A percentile compares a stretch with the other conserved stretches of the same genome.
These are phyloP conservation scores for Pelochelys cantorii DNA, from an alignment of 2,797 vertebrate genomes.

Conservation along the genomic window DNA sequence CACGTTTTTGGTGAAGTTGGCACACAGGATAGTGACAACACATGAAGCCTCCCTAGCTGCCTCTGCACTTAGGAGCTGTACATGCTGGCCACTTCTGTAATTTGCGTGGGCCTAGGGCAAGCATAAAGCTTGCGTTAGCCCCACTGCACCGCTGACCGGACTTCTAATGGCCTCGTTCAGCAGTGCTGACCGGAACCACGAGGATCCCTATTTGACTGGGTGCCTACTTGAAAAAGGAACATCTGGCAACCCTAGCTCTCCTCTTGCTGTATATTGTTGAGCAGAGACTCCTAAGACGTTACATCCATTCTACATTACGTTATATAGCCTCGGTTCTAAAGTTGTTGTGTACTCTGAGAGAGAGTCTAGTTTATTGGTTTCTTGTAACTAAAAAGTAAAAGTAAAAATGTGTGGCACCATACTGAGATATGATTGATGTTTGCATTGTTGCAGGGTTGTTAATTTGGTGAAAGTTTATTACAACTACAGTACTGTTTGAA, in stretches of 20 bases:
- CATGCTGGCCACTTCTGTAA: too few species aligned
- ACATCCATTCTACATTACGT: too few species aligned
- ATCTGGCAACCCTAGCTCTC: neutral
- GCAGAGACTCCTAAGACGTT: neutral
- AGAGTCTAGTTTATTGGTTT: conserved; percentile 27
- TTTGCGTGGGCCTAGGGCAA: too few species aligned
- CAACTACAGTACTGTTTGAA: neutral
- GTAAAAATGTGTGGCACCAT: neutral
- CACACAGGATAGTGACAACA: too few species aligned
- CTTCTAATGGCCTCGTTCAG: too few species aligned
- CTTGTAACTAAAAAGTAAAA: neutral
- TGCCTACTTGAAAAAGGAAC: too few species aligned
- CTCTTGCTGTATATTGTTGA: neutral
- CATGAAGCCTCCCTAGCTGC: too few species aligned
- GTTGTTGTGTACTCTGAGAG: neutral
- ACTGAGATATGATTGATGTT: neutral
- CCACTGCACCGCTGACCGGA: rapidly evolving
- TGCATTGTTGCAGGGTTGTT: neutral
- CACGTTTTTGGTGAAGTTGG: too few species aligned
- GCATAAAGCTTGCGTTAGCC: too few species aligned
- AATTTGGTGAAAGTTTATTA: conserved; percentile 14
- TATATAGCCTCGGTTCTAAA: neutral
- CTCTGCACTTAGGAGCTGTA: too few species aligned
- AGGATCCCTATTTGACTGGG: too few species aligned
- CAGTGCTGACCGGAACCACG: too few species aligned